These are phyloP conservation scores for Heliconius cydno DNA, from an alignment of 2,888 invertebrate species.

Conservation along the genomic window DNA sequence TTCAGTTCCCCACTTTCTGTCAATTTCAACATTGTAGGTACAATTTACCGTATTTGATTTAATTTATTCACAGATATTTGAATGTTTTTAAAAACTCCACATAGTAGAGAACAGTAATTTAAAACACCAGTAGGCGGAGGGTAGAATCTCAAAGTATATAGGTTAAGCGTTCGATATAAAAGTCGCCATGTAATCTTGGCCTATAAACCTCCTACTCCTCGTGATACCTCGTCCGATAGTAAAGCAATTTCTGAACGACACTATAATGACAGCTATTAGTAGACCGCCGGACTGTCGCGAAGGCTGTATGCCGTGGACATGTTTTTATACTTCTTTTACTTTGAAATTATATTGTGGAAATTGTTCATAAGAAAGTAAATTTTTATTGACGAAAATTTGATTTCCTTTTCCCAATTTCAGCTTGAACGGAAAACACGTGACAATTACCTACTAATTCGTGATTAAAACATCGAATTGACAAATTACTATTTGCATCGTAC, in stretches of 20 bases:
- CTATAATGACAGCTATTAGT: conserved; percentile 82
- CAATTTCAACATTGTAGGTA: too few species aligned
- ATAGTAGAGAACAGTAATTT: neutral
- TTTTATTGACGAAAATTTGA: neutral
- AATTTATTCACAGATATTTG: neutral
- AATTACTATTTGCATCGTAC: too few species aligned
- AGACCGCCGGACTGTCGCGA: conserved; percentile 76
- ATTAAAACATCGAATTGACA: too few species aligned
- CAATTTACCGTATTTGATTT: neutral
- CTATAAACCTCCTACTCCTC: conserved; percentile 65
- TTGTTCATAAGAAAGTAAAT: neutral
- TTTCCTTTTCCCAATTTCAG: too few species aligned
- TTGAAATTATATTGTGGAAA: conserved; percentile 7
- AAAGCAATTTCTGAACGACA: conserved; percentile 81
- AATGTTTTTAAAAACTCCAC: neutral
- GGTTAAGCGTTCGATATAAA: conserved; percentile 35
- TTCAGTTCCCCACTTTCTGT: too few species aligned
- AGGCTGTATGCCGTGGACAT: conserved; percentile 55
- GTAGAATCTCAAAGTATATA: conserved; percentile 23
- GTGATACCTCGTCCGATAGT: conserved; percentile 81
- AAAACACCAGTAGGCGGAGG: conserved; percentile 16
- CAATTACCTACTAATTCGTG: too few species aligned
- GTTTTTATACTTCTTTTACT: conserved; percentile 54
- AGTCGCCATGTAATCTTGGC: conserved; percentile 76
- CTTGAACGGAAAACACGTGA: too few species aligned